Evolutionary conservation across 92 coral and sea anemone genomes (phyloP).

Genomic region (Plumapathes pennacea): DNA sequence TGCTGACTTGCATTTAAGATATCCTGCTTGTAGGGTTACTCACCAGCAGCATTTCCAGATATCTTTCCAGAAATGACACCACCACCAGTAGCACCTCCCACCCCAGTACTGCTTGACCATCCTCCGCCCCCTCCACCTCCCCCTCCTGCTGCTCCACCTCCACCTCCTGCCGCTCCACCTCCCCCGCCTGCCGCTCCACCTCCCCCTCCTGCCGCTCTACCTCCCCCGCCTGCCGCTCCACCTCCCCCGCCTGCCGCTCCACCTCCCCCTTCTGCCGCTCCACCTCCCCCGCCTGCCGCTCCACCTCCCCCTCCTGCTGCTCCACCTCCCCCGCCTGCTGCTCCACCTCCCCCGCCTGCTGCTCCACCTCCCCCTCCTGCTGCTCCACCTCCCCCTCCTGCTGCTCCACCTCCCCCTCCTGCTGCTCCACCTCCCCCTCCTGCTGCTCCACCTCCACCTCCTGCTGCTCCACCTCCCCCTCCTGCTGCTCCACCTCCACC

Average conservation of each 20-base stretch:
- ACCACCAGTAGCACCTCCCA: not conserved
- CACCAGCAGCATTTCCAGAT: no score
- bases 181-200: not conserved
- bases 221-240: not conserved
- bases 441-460: not conserved
- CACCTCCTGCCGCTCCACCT: not conserved
- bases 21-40: no score
- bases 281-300: not conserved
- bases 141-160: not conserved
- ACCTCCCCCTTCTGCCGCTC: not conserved
- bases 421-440: not conserved
- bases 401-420: not conserved
- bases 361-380: not conserved
- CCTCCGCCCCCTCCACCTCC: not conserved
- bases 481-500: slow-evolving; percentile 4
- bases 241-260: not conserved
- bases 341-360: not conserved
- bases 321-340: not conserved
- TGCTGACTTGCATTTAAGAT: no score
- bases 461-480: not conserved
- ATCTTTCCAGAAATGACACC: no score
- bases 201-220: not conserved
- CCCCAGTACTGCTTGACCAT: not conserved
- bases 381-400: not conserved
- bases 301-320: not conserved